These are phyloP conservation scores for Hypomecis punctinalis DNA, from an alignment of 2,888 invertebrate genomes.

Conservation along the genomic window DNA sequence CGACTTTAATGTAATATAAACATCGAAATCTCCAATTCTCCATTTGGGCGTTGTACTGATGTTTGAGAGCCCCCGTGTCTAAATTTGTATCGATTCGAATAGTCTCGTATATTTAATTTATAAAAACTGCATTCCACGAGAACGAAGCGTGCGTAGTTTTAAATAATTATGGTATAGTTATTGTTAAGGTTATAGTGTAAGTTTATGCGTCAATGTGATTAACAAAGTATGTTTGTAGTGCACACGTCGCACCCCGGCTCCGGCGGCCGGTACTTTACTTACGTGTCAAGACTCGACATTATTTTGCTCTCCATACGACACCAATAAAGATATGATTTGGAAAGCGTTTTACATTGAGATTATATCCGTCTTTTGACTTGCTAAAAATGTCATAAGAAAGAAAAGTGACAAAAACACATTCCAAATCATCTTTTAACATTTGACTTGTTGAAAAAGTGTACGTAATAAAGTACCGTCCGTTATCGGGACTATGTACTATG, in stretches of 20 bases:
- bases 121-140: constrained; percentile 81
- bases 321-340: no score
- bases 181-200: constrained; percentile 68
- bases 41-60: constrained; percentile 79
- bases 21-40: constrained; percentile 77
- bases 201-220: constrained; percentile 81
- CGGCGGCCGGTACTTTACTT: no score
- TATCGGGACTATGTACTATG: constrained; percentile 50
- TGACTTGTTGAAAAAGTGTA: no score
- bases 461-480: no score
- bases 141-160: constrained; percentile 74
- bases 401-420: no score
- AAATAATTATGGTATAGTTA: constrained; percentile 60
- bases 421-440: no score
- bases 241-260: constrained; percentile 76
- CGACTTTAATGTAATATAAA: constrained; percentile 74
- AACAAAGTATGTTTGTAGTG: constrained; percentile 76
- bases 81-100: constrained; percentile 62
- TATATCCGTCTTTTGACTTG: no score
- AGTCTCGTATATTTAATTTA: constrained; percentile 74
- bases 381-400: no score
- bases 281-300: no score
- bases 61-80: constrained; percentile 67
- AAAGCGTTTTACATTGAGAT: no score
- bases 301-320: no score